Conservation (phyloP, 2,888 invertebrate species). For the Bibio marci region DNA sequence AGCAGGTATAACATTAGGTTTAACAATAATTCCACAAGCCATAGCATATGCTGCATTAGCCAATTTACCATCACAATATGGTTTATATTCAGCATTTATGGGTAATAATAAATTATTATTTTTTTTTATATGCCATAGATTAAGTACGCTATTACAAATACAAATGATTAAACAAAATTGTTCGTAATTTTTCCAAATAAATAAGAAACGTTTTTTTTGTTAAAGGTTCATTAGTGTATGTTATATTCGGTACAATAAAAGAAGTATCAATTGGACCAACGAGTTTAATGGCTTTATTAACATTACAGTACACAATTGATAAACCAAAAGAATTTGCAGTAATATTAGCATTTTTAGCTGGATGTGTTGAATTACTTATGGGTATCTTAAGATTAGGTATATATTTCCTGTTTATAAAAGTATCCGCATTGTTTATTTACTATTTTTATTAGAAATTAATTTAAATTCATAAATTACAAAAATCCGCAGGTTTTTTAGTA, state of each 20-base stretch:
- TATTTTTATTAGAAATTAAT: neutral
- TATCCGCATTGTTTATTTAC: neutral
- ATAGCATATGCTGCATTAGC: slow-evolving; percentile 82
- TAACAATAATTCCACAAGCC: slow-evolving; percentile 86
- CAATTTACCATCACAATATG: slow-evolving; percentile 73
- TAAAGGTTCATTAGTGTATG: slow-evolving; percentile 66
- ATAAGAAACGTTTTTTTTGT: too few relatives aligned
- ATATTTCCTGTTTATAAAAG: slow-evolving; percentile 4
- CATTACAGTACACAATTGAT: slow-evolving; percentile 52
- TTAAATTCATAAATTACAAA: neutral
- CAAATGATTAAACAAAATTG: too few relatives aligned
- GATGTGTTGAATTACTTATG: slow-evolving; percentile 61
- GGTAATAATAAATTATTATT: slow-evolving; percentile 27
- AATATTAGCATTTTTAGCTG: slow-evolving; percentile 59
- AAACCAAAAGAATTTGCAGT: slow-evolving; percentile 57
- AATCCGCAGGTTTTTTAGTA: slow-evolving; percentile 52
- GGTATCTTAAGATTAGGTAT: slow-evolving; percentile 60
- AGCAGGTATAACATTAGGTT: slow-evolving; percentile 75
- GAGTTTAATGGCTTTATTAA: slow-evolving; percentile 78
- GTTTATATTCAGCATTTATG: slow-evolving; percentile 81
- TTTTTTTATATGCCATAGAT: neutral
- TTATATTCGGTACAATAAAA: slow-evolving; percentile 71
- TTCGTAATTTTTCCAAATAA: too few relatives aligned
- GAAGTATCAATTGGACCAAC: slow-evolving; percentile 87
- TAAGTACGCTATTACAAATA: too few relatives aligned